Percentiles rank a stretch among this genome's conserved stretches.
Conservation (phyloP, 2,888 invertebrate genomes). For the Caenorhabditis sp. region DNA sequence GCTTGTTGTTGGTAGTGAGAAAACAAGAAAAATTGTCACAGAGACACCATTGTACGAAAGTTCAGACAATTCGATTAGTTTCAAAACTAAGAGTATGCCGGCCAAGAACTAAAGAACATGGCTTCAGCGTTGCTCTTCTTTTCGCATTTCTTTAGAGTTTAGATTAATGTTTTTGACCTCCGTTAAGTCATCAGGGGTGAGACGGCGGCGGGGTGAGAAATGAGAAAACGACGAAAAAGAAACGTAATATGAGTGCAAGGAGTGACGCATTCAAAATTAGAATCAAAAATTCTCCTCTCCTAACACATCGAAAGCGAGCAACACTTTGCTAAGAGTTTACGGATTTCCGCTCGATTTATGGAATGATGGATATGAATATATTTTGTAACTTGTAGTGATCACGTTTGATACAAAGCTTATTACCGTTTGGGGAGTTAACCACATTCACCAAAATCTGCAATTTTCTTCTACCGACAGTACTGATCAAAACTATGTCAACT, state of each 20-base stretch:
- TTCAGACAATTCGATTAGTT: conserved; percentile 45
- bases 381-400: neutral
- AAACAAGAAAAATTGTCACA: conserved; percentile 18
- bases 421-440: too few species aligned
- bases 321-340: conserved; percentile 8
- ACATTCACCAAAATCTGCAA: too few species aligned
- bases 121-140: neutral
- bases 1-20: conserved; percentile 18
- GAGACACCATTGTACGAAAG: conserved; percentile 32
- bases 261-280: conserved; percentile 41
- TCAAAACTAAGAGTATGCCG: conserved; percentile 40
- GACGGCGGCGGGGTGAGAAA: neutral
- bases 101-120: conserved; percentile 18
- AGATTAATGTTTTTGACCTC: neutral
- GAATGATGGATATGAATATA: too few species aligned
- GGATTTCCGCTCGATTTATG: conserved; percentile 19
- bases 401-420: too few species aligned
- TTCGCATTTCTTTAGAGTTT: neutral
- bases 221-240: conserved; percentile 14
- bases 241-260: conserved; percentile 34
- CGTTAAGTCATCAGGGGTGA: neutral
- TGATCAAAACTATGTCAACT: too few species aligned
- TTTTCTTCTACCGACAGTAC: too few species aligned
- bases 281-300: conserved; percentile 23
- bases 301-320: neutral